phyloP scores from a whole-genome alignment of 1,140 invertebrate species.

The Riptortus pedestris region DNA sequence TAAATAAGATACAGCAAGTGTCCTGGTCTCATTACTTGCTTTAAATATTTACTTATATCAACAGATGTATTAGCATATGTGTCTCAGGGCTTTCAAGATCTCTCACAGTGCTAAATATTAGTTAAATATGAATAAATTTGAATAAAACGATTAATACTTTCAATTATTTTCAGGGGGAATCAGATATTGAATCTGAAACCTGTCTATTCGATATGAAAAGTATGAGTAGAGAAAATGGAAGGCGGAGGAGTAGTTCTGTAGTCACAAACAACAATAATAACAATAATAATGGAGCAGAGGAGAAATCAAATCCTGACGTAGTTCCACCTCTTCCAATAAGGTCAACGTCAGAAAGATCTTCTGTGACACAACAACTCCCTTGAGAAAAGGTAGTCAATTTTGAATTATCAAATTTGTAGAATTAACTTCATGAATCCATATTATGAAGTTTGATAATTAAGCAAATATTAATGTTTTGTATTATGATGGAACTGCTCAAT shows the following conservation, averaged over 20 bases:
- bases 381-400: conserved; percentile 27
- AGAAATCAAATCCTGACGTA: conserved; percentile 24
- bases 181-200: conserved; percentile 48
- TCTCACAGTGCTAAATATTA: too few relatives aligned
- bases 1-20: too few relatives aligned
- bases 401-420: neutral
- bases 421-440: neutral
- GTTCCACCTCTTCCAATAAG: conserved; percentile 29
- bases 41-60: too few relatives aligned
- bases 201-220: conserved; percentile 49
- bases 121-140: too few relatives aligned
- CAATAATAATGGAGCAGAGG: conserved; percentile 22
- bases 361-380: conserved; percentile 31
- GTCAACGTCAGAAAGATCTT: conserved; percentile 31
- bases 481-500: neutral
- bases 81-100: too few relatives aligned
- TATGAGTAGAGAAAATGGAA: conserved; percentile 38
- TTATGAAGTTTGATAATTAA: too few relatives aligned
- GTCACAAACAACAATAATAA: conserved; percentile 44
- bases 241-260: conserved; percentile 46
- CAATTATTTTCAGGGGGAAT: conserved; percentile 45
- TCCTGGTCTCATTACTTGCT: too few relatives aligned
- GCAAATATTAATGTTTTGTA: neutral
- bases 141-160: too few relatives aligned
- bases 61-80: too few relatives aligned